Evolutionary conservation across 2,113 vertebrate genomes (phyloP), one percentile per base, ranked within the genome.

Genomic region (Uria lomvia): DNA sequence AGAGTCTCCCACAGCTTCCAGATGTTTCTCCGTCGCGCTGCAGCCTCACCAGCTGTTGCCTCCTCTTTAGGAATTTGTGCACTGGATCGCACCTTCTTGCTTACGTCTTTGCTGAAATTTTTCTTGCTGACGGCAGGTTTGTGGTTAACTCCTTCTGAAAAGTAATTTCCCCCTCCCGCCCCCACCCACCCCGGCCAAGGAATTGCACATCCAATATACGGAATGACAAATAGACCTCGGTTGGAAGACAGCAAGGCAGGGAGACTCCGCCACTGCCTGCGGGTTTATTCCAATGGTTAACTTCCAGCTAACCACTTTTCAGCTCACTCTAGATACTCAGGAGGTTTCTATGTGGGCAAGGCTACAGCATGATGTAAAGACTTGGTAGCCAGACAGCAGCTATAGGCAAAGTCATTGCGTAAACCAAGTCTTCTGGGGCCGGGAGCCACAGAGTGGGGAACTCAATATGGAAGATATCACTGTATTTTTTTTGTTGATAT

Each of bases 1-100:
- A 59, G 65, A n/a, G 17, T 17, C 77, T 81, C 66, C 70, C 85
- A 78, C 18, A 58, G n/a, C 47, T 90, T 90, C 88, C 95, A 94
- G 88, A 90, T 26, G 77, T 90, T 90, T 71, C 84, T 67, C 68
- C 1, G 2, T 45, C 4, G 2, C 0, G 0, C 45, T 45, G 53
- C 84, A 94, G 68, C 56, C 87, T n/a, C 68, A 36, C 65, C 87
- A 90, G 90, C 73, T 95, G 92, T 71, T 85, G 68, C 70, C 26
- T 67, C 12, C 81, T 82, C 66, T 40, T 49, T 11, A 77, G 60
- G 65, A 89, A 71, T 74, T 21, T 34, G n/a, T 47, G 47, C 38
- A 5, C 73, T 81, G 81, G 52, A 42, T 71, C 60, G 18, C 8
- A 78, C 52, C 68, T 91, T 58, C 65, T 60, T 67, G 34, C 47